Evolutionary conservation across 2,888 invertebrate species (phyloP).

Genomic region (Rugalucina vietnamica): DNA sequence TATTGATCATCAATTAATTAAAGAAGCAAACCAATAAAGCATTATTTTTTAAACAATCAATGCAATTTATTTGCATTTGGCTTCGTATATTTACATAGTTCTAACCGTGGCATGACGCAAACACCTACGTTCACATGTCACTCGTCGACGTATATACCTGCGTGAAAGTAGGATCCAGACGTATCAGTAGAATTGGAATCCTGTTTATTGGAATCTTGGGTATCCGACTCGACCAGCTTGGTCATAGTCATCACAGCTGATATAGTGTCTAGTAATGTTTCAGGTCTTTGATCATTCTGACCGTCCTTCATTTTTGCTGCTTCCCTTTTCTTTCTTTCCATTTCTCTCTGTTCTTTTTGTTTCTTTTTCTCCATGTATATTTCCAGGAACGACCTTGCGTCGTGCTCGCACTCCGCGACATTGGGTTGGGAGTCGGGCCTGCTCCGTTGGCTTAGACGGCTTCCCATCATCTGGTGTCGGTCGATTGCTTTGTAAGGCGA

Average conservation of each 20-base stretch:
- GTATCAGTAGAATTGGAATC: neutral
- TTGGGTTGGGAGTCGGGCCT: neutral
- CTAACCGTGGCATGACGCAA: neutral
- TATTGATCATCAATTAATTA: neutral
- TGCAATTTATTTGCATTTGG: neutral
- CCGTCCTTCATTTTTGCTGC: neutral
- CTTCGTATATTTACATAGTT: no score
- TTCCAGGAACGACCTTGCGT: constrained; percentile 38
- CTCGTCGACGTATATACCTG: no score
- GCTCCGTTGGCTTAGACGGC: neutral
- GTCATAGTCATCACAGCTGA: no score
- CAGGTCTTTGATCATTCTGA: no score
- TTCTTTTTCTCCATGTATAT: constrained; percentile 33
- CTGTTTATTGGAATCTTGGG: neutral
- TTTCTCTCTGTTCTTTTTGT: constrained; percentile 17
- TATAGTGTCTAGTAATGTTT: no score
- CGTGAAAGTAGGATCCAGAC: neutral
- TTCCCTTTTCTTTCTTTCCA: neutral
- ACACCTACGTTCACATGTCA: no score
- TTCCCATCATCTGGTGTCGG: neutral
- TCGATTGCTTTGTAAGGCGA: constrained; percentile 3
- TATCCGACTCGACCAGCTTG: no score
- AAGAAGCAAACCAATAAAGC: neutral
- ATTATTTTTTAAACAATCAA: neutral
- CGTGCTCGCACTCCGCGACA: neutral